These are phyloP conservation scores for Channa striata DNA, from an alignment of 2,797 vertebrate species.

Conservation along the genomic window DNA sequence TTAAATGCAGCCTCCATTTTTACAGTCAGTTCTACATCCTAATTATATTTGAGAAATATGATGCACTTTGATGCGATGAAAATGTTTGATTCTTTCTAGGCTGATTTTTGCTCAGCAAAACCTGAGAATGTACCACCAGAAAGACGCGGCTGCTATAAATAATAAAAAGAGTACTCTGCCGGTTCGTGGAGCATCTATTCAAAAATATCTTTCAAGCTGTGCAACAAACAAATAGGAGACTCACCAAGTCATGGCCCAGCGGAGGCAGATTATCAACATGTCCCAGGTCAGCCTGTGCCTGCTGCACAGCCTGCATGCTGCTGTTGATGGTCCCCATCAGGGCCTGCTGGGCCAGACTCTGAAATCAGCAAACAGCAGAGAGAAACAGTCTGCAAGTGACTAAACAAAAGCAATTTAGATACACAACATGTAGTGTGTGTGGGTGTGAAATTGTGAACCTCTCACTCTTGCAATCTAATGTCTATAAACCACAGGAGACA, in stretches of 20 bases:
- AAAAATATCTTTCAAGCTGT: constrained; percentile 17
- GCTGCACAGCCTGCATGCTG: constrained; percentile 97
- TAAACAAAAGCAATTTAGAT: constrained; percentile 34
- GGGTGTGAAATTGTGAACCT: constrained; percentile 3
- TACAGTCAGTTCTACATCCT: constrained; percentile 34
- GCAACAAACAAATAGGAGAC: constrained; percentile 40
- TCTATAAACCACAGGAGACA: constrained; percentile 29
- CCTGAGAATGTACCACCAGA: constrained; percentile 27
- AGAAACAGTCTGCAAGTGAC: constrained; percentile 11
- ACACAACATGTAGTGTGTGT: neutral
- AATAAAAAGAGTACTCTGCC: neutral
- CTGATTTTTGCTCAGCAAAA: constrained; percentile 27
- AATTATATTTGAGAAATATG: constrained; percentile 55
- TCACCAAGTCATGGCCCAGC: constrained; percentile 98
- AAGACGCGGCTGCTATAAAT: constrained; percentile 12
- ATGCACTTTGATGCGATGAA: constrained; percentile 40
- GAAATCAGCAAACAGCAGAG: constrained; percentile 52
- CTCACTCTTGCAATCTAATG: constrained; percentile 11
- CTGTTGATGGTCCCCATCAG: constrained; percentile 98
- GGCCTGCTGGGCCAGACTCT: constrained; percentile 97
- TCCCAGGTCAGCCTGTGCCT: constrained; percentile 93
- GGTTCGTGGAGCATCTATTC: constrained; percentile 9
- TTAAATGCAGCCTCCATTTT: constrained; percentile 51
- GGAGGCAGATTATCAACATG: constrained; percentile 94
- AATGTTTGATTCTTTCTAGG: constrained; percentile 34